Evolutionary conservation across 2,113 vertebrate genomes (phyloP).

Genomic region (Psilopsiagon aurifrons): DNA sequence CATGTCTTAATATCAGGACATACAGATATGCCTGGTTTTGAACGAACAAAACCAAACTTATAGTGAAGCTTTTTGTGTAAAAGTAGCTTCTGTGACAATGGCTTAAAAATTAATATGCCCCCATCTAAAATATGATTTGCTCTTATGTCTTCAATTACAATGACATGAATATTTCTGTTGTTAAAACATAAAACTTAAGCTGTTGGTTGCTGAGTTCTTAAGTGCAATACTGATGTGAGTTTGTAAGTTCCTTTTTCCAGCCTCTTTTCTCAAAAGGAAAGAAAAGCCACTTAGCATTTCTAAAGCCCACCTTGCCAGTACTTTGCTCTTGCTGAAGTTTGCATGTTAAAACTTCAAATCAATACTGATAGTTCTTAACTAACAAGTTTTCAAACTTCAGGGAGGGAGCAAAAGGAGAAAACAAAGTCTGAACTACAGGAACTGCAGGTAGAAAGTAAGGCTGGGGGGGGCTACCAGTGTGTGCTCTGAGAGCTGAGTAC

Average conservation of each 20-base stretch:
- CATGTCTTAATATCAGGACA: neutral
- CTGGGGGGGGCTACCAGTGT: neutral
- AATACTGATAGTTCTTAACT: neutral
- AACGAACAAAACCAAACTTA: slow-evolving; percentile 17
- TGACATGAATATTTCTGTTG: neutral
- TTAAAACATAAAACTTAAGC: neutral
- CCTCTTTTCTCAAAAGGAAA: slow-evolving; percentile 10
- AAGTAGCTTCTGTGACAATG: neutral
- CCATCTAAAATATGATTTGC: neutral
- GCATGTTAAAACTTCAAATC: slow-evolving; percentile 13
- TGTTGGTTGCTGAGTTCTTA: neutral
- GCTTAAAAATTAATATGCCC: slow-evolving; percentile 37
- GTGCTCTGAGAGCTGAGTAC: neutral
- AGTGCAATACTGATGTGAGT: neutral
- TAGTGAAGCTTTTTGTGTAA: neutral
- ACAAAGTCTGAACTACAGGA: neutral
- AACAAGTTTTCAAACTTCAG: neutral
- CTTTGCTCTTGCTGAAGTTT: neutral
- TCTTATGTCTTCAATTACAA: slow-evolving; percentile 5
- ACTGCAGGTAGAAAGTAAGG: neutral
- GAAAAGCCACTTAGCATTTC: neutral
- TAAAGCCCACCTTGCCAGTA: neutral
- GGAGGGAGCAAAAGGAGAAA: neutral
- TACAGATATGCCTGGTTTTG: neutral
- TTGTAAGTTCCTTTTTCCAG: neutral